A percentile compares a stretch with the other conserved stretches of the same genome.
Conservation (phyloP, 2,888 invertebrate species). For the Nomada flava region DNA sequence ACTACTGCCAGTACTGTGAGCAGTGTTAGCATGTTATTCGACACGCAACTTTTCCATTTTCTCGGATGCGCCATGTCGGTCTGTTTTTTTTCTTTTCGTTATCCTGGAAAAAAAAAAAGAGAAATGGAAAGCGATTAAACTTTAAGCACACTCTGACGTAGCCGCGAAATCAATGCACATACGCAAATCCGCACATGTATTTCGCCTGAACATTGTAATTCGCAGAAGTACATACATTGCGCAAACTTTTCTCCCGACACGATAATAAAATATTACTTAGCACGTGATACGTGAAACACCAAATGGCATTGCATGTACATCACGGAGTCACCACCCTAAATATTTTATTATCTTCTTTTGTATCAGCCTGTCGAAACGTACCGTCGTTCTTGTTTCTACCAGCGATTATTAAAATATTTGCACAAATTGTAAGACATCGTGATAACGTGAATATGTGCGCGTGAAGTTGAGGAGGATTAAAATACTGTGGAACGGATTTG, state of each 20-base stretch:
- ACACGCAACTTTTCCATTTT: conserved; percentile 77
- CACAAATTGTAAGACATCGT: not conserved
- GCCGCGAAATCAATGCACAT: not conserved
- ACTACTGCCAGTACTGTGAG: conserved; percentile 87
- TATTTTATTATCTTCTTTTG: conserved; percentile 37
- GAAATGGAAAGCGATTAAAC: not conserved
- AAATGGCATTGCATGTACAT: not conserved
- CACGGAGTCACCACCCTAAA: not conserved
- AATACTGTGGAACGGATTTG: not conserved
- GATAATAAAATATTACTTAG: conserved; percentile 9
- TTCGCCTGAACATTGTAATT: not conserved
- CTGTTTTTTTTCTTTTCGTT: conserved; percentile 15
- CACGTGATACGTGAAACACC: not conserved
- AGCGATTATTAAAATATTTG: conserved; percentile 32
- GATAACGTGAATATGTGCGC: conserved; percentile 20
- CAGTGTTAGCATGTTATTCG: conserved; percentile 85
- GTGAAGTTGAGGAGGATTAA: not conserved
- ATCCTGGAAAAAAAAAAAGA: conserved; percentile 1
- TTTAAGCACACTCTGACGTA: not conserved
- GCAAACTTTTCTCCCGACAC: conserved; percentile 19
- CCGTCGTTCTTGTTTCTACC: not conserved
- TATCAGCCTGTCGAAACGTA: conserved; percentile 5
- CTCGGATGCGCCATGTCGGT: conserved; percentile 72
- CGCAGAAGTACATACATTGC: conserved; percentile 22
- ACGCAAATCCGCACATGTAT: not conserved